Conservation (phyloP, 1,140 invertebrate genomes). For the Zaprionus ghesquierei region DNA sequence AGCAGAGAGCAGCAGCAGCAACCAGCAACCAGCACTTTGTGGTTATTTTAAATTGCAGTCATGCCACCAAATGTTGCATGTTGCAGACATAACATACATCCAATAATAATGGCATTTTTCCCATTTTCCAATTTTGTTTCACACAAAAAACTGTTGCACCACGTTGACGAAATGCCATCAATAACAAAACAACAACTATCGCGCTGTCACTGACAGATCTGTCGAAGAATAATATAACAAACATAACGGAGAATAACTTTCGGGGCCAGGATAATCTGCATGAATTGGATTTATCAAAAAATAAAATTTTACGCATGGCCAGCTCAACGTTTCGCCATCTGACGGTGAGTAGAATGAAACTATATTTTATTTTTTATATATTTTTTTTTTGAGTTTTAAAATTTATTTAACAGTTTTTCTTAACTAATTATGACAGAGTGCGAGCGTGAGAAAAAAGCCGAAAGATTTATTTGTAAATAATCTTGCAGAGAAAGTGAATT, state of each 20-base stretch:
- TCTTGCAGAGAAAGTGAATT: neutral
- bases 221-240: slow-evolving; percentile 89
- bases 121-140: slow-evolving; percentile 16
- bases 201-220: slow-evolving; percentile 84
- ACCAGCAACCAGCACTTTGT: slow-evolving; percentile 21
- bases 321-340: slow-evolving; percentile 90
- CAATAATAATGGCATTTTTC: slow-evolving; percentile 15
- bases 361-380: neutral
- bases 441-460: neutral
- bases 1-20: neutral
- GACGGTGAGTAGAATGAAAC: slow-evolving; percentile 74
- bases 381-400: neutral
- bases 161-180: slow-evolving; percentile 21
- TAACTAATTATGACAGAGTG: neutral
- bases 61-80: slow-evolving; percentile 12
- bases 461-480: neutral
- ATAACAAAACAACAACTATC: neutral
- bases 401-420: neutral
- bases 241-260: slow-evolving; percentile 92
- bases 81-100: neutral
- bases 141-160: slow-evolving; percentile 32
- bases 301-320: slow-evolving; percentile 88
- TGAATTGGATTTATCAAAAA: slow-evolving; percentile 93
- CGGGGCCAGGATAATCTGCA: slow-evolving; percentile 88
- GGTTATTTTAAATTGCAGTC: slow-evolving; percentile 18